A percentile compares a stretch with the other conserved stretches of the same genome.
Evolutionary conservation across 2,888 invertebrate species (phyloP).

Genomic region (Drosophila limbata): DNA sequence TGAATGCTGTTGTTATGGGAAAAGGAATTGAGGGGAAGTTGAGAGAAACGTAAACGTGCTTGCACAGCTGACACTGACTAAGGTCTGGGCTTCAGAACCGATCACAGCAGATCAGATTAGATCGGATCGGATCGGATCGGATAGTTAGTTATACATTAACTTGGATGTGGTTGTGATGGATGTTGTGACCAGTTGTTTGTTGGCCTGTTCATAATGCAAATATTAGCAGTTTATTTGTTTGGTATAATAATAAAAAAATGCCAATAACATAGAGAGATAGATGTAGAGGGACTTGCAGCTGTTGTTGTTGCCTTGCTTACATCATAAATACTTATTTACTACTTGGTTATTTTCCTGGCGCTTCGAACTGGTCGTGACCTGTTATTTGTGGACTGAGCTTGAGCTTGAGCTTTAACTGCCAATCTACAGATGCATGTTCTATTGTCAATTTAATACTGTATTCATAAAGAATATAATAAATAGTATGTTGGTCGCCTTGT

Average conservation of each 20-base stretch:
- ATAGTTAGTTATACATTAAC: background rate
- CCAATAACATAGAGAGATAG: slow-evolving; percentile 32
- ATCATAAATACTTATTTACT: slow-evolving; percentile 58
- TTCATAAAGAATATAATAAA: slow-evolving; percentile 6
- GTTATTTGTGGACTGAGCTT: slow-evolving; percentile 44
- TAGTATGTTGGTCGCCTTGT: slow-evolving; percentile 6
- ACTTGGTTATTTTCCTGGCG: slow-evolving; percentile 15
- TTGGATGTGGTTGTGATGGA: slow-evolving; percentile 22
- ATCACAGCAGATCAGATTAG: background rate
- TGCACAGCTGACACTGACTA: slow-evolving; percentile 34
- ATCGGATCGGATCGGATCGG: background rate
- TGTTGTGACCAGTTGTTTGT: slow-evolving; percentile 16
- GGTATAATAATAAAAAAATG: slow-evolving; percentile 31
- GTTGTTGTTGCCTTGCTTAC: slow-evolving; percentile 51
- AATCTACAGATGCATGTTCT: slow-evolving; percentile 7
- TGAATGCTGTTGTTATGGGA: background rate
- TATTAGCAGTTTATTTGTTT: slow-evolving; percentile 22
- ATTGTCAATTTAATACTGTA: background rate
- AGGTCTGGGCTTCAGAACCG: slow-evolving; percentile 3
- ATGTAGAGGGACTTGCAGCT: slow-evolving; percentile 26
- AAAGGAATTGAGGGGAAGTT: background rate
- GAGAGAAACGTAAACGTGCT: slow-evolving; percentile 13
- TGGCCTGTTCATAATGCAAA: slow-evolving; percentile 28
- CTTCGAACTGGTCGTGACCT: slow-evolving; percentile 64
- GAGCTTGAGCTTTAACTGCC: slow-evolving; percentile 9